Percentiles rank a stretch among this genome's conserved stretches.
Conservation (phyloP, 2,797 vertebrate genomes). For the Heteromormyrus szaboi region DNA sequence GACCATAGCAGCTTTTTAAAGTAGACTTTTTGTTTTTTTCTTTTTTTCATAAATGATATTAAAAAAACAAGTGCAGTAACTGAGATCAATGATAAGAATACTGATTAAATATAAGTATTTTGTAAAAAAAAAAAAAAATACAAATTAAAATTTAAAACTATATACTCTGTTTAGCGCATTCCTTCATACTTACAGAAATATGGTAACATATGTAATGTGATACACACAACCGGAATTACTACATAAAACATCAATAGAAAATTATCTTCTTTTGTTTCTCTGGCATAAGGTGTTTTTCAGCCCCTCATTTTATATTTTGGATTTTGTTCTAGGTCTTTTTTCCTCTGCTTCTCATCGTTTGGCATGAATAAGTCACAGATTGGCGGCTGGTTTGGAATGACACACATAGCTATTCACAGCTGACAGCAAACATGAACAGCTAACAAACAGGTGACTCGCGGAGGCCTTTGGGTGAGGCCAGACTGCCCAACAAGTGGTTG, state of each 20-base stretch:
- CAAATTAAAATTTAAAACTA: slow-evolving; percentile 35
- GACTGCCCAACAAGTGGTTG: neutral
- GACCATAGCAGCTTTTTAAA: slow-evolving; percentile 75
- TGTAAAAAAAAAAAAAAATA: slow-evolving; percentile 47
- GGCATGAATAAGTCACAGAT: neutral
- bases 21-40: slow-evolving; percentile 43
- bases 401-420: neutral
- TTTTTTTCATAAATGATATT: slow-evolving; percentile 48
- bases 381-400: neutral
- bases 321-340: neutral
- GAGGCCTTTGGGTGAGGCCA: neutral
- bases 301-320: neutral
- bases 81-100: slow-evolving; percentile 80
- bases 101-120: slow-evolving; percentile 68
- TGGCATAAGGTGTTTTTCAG: slow-evolving; percentile 20
- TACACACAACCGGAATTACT: slow-evolving; percentile 42
- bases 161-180: slow-evolving; percentile 15
- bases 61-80: slow-evolving; percentile 78
- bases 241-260: slow-evolving; percentile 21
- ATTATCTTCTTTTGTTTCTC: neutral
- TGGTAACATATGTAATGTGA: slow-evolving; percentile 31
- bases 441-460: neutral
- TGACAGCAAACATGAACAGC: neutral
- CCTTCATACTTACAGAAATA: slow-evolving; percentile 39
- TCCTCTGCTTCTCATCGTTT: too few species aligned